These are phyloP conservation scores for Cantharis nigra DNA, from an alignment of 2,888 invertebrate species.

Conservation along the genomic window DNA sequence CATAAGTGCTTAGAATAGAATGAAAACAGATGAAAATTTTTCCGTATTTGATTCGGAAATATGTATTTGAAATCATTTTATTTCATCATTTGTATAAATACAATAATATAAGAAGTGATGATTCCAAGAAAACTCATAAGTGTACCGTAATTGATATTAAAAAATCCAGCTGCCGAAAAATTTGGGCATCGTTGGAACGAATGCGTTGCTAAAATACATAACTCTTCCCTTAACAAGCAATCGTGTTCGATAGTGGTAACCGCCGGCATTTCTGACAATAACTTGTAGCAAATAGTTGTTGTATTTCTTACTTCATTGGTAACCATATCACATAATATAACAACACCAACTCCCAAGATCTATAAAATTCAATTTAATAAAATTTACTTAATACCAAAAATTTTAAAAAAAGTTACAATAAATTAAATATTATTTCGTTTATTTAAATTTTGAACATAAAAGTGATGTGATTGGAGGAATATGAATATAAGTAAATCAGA, in stretches of 20 bases:
- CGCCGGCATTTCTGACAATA: not conserved
- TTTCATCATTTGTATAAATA: slow-evolving; percentile 37
- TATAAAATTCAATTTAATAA: not conserved
- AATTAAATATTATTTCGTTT: too few relatives aligned
- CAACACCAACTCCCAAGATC: not conserved
- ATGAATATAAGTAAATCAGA: too few relatives aligned
- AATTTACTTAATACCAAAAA: too few relatives aligned
- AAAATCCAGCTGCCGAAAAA: slow-evolving; percentile 41
- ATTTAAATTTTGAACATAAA: too few relatives aligned
- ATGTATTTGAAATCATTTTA: too few relatives aligned
- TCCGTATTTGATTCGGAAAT: too few relatives aligned
- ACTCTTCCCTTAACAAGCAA: not conserved
- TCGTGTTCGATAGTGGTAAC: not conserved
- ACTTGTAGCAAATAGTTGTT: not conserved
- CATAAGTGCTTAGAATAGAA: too few relatives aligned
- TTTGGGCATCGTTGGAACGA: slow-evolving; percentile 29
- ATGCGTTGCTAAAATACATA: slow-evolving; percentile 3
- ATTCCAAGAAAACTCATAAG: slow-evolving; percentile 33
- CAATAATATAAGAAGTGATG: slow-evolving; percentile 42
- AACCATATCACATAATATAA: not conserved
- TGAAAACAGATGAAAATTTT: too few relatives aligned
- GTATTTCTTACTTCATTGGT: not conserved
- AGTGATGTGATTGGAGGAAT: too few relatives aligned
- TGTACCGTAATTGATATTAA: slow-evolving; percentile 34
- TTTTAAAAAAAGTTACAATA: too few relatives aligned